Conservation (phyloP, 2,113 vertebrate genomes). For the Stictonetta naevosa region DNA sequence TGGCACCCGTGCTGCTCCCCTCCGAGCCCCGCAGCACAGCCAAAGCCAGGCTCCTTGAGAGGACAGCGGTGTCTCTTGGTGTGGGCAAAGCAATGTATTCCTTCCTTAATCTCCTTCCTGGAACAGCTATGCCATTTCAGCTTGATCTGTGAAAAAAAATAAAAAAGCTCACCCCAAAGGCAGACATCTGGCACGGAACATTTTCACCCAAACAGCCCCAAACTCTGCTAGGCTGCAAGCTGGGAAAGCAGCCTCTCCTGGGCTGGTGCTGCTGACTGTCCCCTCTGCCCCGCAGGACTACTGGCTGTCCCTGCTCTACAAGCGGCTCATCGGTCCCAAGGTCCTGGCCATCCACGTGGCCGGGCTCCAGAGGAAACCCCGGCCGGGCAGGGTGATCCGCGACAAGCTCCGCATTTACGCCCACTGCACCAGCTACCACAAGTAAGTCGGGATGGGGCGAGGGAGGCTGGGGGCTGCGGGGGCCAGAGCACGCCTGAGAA, state of each 20-base stretch:
- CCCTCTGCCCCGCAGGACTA: constrained; percentile 86
- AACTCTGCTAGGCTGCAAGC: background rate
- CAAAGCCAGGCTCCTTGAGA: background rate
- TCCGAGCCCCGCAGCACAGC: background rate
- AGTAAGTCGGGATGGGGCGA: constrained; percentile 77
- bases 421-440: constrained; percentile 95
- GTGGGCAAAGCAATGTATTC: background rate
- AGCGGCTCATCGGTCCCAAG: constrained; percentile 91
- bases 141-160: background rate
- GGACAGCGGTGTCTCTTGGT: rapidly evolving
- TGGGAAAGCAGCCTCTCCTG: background rate
- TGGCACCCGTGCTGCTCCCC: background rate
- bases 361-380: constrained; percentile 92
- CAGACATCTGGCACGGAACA: background rate
- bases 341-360: constrained; percentile 94
- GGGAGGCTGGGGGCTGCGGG: background rate
- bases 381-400: constrained; percentile 91
- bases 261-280: constrained; percentile 14
- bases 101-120: background rate
- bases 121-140: background rate
- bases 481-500: background rate
- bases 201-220: background rate
- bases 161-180: background rate
- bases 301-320: constrained; percentile 97
- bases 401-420: constrained; percentile 98